Conservation (phyloP, 2,113 vertebrate genomes). For the Eulemur macaco region DNA sequence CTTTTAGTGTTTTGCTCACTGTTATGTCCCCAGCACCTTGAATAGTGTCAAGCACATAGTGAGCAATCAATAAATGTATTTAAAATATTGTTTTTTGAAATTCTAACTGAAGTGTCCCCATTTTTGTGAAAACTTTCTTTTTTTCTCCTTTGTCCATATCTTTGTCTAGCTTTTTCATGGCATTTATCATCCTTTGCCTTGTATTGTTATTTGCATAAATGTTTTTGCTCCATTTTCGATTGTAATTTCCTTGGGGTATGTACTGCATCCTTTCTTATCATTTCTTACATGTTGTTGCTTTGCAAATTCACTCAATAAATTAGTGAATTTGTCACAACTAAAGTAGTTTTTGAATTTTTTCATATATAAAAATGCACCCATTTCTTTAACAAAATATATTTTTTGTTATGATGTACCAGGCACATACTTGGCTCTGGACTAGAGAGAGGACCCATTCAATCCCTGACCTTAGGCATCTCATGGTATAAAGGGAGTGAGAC, state of each 20-base stretch:
- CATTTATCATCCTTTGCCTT: neutral
- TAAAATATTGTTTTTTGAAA: conserved; percentile 18
- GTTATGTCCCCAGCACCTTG: neutral
- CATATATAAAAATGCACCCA: neutral
- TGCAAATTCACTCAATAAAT: neutral
- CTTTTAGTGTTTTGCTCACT: neutral
- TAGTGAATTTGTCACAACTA: conserved; percentile 8
- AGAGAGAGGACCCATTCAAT: neutral
- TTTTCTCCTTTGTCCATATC: neutral
- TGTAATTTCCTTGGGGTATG: neutral
- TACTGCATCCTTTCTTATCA: neutral
- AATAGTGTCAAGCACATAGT: neutral
- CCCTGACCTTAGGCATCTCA: neutral
- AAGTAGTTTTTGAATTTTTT: conserved; percentile 22
- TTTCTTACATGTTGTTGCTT: neutral
- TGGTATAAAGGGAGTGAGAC: neutral
- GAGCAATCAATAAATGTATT: neutral
- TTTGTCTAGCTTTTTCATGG: neutral
- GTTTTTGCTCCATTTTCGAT: neutral
- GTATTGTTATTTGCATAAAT: neutral
- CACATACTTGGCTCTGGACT: neutral
- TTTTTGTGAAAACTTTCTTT: neutral
- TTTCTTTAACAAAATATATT: conserved; percentile 13
- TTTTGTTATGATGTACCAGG: neutral
- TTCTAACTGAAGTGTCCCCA: neutral